These are phyloP conservation scores for Oscheius sp. DNA, from an alignment of 2,888 invertebrate genomes.

Conservation along the genomic window DNA sequence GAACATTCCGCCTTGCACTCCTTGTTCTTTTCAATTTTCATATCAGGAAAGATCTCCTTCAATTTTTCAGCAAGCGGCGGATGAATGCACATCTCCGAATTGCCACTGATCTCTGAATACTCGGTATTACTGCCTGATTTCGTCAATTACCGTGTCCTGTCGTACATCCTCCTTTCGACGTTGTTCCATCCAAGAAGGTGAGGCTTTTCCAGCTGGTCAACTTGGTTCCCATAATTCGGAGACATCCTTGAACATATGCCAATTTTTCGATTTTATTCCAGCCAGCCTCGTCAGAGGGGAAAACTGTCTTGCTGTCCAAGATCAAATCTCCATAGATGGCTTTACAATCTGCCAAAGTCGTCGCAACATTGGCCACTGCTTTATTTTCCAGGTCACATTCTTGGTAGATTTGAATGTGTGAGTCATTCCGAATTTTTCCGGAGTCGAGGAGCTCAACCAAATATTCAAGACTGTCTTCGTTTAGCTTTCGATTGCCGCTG, in stretches of 20 bases:
- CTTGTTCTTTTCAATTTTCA: background rate
- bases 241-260: background rate
- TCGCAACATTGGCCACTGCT: background rate
- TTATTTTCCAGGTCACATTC: background rate
- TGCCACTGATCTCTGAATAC: background rate
- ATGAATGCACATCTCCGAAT: background rate
- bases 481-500: background rate
- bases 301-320: background rate
- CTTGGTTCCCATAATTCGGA: background rate
- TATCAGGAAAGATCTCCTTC: background rate
- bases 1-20: background rate
- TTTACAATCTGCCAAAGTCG: background rate
- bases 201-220: background rate
- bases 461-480: background rate
- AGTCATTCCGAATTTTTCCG: background rate
- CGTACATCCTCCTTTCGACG: too few species aligned
- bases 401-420: background rate
- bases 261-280: background rate
- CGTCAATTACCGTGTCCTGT: too few species aligned
- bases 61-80: background rate
- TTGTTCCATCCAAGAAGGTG: background rate
- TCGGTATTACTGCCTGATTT: background rate
- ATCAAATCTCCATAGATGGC: conserved; percentile 2
- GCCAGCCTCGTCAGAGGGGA: background rate
- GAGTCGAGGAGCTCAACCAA: background rate